A percentile compares a stretch with the other conserved stretches of the same genome.
phyloP scores from a whole-genome alignment of 2,888 invertebrate species.

The Synanthedon vespiformis region DNA sequence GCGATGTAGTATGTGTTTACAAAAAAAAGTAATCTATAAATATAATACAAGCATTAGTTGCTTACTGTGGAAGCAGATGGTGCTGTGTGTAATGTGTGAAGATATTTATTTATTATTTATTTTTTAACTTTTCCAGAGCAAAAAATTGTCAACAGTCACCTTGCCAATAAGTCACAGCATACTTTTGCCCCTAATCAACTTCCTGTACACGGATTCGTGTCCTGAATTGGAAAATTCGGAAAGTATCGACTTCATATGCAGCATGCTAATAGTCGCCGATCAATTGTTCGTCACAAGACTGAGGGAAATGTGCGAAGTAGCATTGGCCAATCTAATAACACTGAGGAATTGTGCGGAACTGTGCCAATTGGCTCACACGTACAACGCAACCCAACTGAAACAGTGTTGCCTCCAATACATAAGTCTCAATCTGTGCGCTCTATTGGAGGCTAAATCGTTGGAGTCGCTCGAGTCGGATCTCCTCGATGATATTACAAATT shows the following conservation, averaged over 20 bases:
- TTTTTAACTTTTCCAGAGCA: conserved; percentile 70
- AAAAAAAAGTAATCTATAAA: too few species aligned
- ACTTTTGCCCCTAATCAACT: conserved; percentile 78
- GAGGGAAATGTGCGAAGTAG: conserved; percentile 78
- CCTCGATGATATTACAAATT: conserved; percentile 74
- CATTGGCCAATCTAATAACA: conserved; percentile 74
- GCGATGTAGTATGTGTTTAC: too few species aligned
- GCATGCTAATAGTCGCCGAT: conserved; percentile 82
- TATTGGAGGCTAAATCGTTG: conserved; percentile 77
- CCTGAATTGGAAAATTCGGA: conserved; percentile 70
- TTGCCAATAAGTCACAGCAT: conserved; percentile 73
- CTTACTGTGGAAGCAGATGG: too few species aligned
- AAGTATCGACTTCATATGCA: conserved; percentile 79
- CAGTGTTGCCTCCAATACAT: conserved; percentile 82
- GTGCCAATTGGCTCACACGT: conserved; percentile 79
- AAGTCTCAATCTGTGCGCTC: conserved; percentile 77
- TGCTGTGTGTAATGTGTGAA: too few species aligned
- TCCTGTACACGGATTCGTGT: conserved; percentile 79
- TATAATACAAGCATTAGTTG: too few species aligned
- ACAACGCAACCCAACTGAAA: conserved; percentile 81
- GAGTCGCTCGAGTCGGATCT: conserved; percentile 73
- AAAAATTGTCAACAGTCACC: conserved; percentile 56
- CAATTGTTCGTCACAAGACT: conserved; percentile 80
- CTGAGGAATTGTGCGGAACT: conserved; percentile 83
- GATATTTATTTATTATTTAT: too few species aligned